Base-by-base conservation (phyloP, 2,797 vertebrate genomes). In the Ispidina picta region DNA sequence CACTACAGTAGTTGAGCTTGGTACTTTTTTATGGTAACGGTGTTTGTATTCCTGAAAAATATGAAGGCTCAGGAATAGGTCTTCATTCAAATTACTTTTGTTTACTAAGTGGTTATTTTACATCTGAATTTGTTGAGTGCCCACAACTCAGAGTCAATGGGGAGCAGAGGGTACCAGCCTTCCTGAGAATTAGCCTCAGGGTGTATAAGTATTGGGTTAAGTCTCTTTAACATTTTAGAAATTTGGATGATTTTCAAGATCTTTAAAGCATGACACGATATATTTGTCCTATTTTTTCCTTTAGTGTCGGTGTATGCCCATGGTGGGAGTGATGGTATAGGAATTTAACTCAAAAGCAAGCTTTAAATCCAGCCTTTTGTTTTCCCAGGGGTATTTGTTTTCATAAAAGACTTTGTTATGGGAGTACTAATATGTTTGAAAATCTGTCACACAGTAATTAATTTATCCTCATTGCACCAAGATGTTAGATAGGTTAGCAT, bases 331-430 rank as follows among this genome's bases (percentile, higher is more conserved):
- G 58, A 58, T 92, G 56, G n/a, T 89, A 19, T 9, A 88, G 41
- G 83, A 89, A 88, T 90, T 89, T 71, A 84, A 77, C 71, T 82
- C 71, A 55, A 62, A 88, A 79, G 29, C 41, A 69, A 71, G 26
- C 19, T 91, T 66, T 56, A 89, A 88, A 89, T 88, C 37, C 68
- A 87, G 14, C 18, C 12, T 86, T 29, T 88, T 86, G 52, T 92
- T 95, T 93, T 89, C 85, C 69, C 80, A 77, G 60, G 64, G 33
- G 54, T 79, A 82, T 92, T 91, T 94, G 71, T 96, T 94, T 95
- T 82, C 71, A 70, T 55, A 44, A 87, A 82, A 69, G 60, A 11
- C 46, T 93, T 89, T 89, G 46, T 92, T 93, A 88, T 37, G 46
- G 49, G 33, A 91, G 37, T 70, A 84, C 44, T 70, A 86, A 88